phyloP scores from a whole-genome alignment of 1,140 invertebrate genomes.

The Formica selysi region DNA sequence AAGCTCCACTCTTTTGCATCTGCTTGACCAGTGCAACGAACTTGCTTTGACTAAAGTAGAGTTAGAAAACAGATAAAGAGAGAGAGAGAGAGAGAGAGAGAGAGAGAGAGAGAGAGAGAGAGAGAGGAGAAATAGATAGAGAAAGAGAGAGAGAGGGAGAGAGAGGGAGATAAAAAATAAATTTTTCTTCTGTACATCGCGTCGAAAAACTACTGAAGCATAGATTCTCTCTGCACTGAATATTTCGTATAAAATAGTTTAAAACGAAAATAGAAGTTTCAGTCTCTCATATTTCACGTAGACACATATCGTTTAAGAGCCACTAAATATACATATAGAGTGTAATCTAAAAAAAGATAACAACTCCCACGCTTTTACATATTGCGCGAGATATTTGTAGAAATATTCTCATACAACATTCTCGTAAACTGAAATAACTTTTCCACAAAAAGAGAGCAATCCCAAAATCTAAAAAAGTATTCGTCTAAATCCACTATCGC shows the following conservation, averaged over 20 bases:
- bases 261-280: conserved; percentile 36
- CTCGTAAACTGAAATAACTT: not conserved
- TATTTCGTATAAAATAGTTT: conserved; percentile 14
- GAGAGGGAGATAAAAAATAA: not conserved
- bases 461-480: not conserved
- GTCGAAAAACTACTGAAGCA: conserved; percentile 17
- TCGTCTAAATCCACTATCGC: not conserved
- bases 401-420: not conserved
- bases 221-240: not conserved
- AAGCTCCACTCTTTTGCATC: conserved; percentile 26
- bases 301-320: not conserved
- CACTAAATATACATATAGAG: not conserved
- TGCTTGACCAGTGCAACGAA: conserved; percentile 32
- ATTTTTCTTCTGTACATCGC: conserved; percentile 7
- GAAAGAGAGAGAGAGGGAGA: not conserved
- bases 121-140: not conserved
- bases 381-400: not conserved
- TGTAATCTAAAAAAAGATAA: not conserved
- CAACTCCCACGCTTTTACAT: not conserved
- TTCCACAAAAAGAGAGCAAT: not conserved
- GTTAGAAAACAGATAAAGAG: conserved; percentile 29
- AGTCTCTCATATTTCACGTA: not conserved
- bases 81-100: not conserved
- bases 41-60: conserved; percentile 7
- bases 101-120: not conserved